These are phyloP conservation scores for Drosophila cracens DNA, from an alignment of 2,888 invertebrate genomes.

Conservation along the genomic window DNA sequence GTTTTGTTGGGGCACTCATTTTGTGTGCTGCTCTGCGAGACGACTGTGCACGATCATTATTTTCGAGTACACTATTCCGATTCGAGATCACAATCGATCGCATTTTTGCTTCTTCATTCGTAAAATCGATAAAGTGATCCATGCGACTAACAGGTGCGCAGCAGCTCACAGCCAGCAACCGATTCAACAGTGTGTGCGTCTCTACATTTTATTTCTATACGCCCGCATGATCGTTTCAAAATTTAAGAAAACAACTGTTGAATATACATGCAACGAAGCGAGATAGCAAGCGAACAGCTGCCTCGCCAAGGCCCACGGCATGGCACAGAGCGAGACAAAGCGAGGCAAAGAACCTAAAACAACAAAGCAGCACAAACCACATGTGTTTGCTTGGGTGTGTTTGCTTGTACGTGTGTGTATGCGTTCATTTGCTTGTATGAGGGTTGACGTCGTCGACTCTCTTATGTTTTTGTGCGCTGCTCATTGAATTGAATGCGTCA, in stretches of 20 bases:
- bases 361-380: slow-evolving; percentile 20
- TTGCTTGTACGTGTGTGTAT: neutral
- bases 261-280: slow-evolving; percentile 28
- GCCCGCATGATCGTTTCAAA: slow-evolving; percentile 73
- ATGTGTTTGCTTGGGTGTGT: neutral
- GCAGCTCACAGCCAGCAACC: slow-evolving; percentile 37
- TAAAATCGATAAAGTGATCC: slow-evolving; percentile 82
- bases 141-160: slow-evolving; percentile 69
- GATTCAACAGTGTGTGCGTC: slow-evolving; percentile 8
- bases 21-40: slow-evolving; percentile 3
- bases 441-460: slow-evolving; percentile 50
- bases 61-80: slow-evolving; percentile 61
- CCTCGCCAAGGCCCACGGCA: slow-evolving; percentile 2
- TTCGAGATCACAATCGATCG: slow-evolving; percentile 79
- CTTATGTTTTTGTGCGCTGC: slow-evolving; percentile 44
- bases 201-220: slow-evolving; percentile 36
- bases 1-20: neutral
- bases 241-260: slow-evolving; percentile 33
- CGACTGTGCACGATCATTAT: slow-evolving; percentile 51
- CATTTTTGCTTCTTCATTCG: slow-evolving; percentile 75
- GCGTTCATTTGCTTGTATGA: slow-evolving; percentile 5
- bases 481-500: slow-evolving; percentile 63
- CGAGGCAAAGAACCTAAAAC: slow-evolving; percentile 51
- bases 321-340: slow-evolving; percentile 41
- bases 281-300: slow-evolving; percentile 33